A percentile compares a stretch with the other conserved stretches of the same genome.
Evolutionary conservation across 2,888 invertebrate species (phyloP).

Genomic region (Xanthostigma xanthostigma): DNA sequence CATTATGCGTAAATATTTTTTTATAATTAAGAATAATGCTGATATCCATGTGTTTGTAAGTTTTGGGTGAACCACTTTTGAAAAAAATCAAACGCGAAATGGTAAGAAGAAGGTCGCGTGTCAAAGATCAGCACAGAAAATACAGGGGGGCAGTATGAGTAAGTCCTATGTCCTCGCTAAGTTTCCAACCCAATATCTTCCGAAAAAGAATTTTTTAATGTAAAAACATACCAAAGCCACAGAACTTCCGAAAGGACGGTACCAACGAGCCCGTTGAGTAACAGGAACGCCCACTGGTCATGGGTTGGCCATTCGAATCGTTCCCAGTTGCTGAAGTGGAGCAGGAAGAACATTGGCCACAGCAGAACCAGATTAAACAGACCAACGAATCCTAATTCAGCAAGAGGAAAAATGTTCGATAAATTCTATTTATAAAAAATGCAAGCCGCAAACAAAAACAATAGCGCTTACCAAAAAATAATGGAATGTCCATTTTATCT

Average conservation of each 20-base stretch:
- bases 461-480: constrained; percentile 75
- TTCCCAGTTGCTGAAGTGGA: constrained; percentile 73
- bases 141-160: too few relatives aligned
- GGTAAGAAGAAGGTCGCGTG: too few relatives aligned
- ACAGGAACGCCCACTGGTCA: constrained; percentile 62
- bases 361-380: constrained; percentile 73
- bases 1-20: too few relatives aligned
- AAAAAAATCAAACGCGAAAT: too few relatives aligned
- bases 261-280: constrained; percentile 78
- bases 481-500: constrained; percentile 84
- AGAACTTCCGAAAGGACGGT: constrained; percentile 83
- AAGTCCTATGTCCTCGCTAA: too few relatives aligned
- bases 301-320: constrained; percentile 71
- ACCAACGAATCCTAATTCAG: constrained; percentile 72
- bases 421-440: too few relatives aligned
- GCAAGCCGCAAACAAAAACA: not conserved
- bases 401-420: too few relatives aligned
- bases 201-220: not conserved
- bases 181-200: too few relatives aligned
- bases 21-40: too few relatives aligned
- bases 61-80: too few relatives aligned
- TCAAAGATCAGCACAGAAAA: too few relatives aligned
- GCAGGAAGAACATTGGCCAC: constrained; percentile 80
- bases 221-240: constrained; percentile 67
- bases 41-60: too few relatives aligned